Evolutionary conservation across 2,888 invertebrate species (phyloP), one percentile per base, ranked within the genome.

Genomic region (Acronicta aceris): DNA sequence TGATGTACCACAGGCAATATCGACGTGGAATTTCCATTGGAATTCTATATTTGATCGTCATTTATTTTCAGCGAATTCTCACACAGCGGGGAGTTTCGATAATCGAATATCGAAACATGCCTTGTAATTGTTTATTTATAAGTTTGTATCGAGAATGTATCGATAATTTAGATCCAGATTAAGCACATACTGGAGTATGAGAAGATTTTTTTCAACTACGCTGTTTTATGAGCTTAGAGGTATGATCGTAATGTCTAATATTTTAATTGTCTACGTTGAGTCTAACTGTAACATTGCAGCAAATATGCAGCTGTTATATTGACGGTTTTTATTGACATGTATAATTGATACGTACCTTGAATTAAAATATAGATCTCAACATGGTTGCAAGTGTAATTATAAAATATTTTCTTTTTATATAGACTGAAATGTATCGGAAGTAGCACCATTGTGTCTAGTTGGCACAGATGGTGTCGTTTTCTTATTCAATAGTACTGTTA

Each of bases 121-220:
- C 46, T 63, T 68, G 74, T 82, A 83, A 85, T 83, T 83, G 81
- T 83, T 81, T 85, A 86, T 87, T 86, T 84, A 81, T 83, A 70
- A 78, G 77, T 77, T 74, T 65, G 66, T 73, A 78, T 81, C 78
- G 76, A 84, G 84, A 86, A 87, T 84, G 77, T 72, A 75, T 78
- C 69, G 70, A 78, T 76, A 77, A 78, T 80, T 71, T 76, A 74
- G 78, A 78, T 84, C 79, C 78, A 84, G 84, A 80, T 82, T 79
- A 72, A 66, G 42, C 25, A 58, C 63, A 75, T 73, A 41, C 74
- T 73, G 64, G 59, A 60, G 68, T 69, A 78, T 77, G 74, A 72
- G 76, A 74, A 72, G 73, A 69, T 65, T 80, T 84, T 81, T 74
- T 81, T 79, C 65, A 71, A 74, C 52, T 53, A 33, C 62, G 62